Conservation (phyloP, 1,140 invertebrate species). For the Drosophila sucinea region DNA sequence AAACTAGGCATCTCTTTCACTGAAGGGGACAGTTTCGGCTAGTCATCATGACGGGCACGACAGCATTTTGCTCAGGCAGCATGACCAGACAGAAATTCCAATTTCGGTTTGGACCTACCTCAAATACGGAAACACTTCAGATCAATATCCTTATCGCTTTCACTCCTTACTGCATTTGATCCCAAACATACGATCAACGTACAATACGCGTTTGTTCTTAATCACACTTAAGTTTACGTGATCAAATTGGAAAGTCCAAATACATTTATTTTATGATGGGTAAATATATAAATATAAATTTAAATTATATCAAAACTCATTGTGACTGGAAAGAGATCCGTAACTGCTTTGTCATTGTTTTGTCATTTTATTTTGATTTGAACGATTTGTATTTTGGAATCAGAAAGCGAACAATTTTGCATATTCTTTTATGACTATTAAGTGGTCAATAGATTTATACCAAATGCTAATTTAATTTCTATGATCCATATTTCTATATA, state of each 20-base stretch:
- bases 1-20: conserved; percentile 6
- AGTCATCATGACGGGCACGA: conserved; percentile 1
- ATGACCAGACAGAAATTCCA: not conserved
- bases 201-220: not conserved
- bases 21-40: not conserved
- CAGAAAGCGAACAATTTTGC: too few relatives aligned
- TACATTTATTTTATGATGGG: not conserved
- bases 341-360: not conserved
- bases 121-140: not conserved
- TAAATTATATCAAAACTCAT: not conserved
- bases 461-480: too few relatives aligned
- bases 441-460: too few relatives aligned
- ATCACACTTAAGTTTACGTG: not conserved
- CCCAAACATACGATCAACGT: not conserved
- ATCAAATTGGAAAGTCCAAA: not conserved
- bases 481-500: too few relatives aligned
- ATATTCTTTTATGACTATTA: too few relatives aligned
- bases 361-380: not conserved
- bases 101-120: not conserved
- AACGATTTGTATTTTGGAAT: not conserved
- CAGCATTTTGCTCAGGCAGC: not conserved
- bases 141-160: not conserved
- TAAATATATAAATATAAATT: not conserved
- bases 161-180: not conserved
- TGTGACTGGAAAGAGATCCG: not conserved